Evolutionary conservation across 2,113 vertebrate genomes (phyloP), one percentile per base, ranked within the genome.

Genomic region (Trogon surrucura): DNA sequence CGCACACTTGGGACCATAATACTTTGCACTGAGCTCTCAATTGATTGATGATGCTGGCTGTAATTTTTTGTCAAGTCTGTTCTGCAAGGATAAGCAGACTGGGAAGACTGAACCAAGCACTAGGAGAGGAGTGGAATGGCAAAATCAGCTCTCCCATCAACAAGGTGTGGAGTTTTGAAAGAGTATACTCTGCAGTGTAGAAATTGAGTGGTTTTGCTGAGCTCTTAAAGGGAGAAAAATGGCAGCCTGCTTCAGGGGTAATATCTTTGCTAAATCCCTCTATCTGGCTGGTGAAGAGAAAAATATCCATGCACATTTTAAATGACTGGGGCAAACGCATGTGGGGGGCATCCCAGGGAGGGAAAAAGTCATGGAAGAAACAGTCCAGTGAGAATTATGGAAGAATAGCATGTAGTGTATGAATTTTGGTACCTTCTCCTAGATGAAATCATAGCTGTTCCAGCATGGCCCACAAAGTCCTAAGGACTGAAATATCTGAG

Each of bases 51-150:
- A 32, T 78, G 10, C 50, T 65, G 73, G 62, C 74, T 72, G 34
- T 73, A 94, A 91, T 80, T 93, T 95, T 91, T 85, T 79, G 36
- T 48, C 61, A 74, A 48, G 64, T 77, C 44, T 91, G 12, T 70
- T 87, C 80, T 75, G 44, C 45, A 38, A 61, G 45, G 21, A 23
- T 32, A 61, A 80, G 50, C 20, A 36, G n/a, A 56, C 29, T 64
- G 25, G 22, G n/a, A 93, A 93, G 69, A 77, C 10, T 56, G 51
- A 80, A 38, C 22, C 22, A 65, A 80, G n/a, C 5, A 41, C 20
- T 36, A 75, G n/a, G 13, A 88, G 12, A 66, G 9, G 6, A 69
- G 6, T 66, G 13, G 62, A 32, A 13, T 65, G 41, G 27, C 60
- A 12, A 87, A 9, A 62, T 44, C 56, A 83, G 11, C n/a, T 41